Conservation (phyloP, 2,888 invertebrate species). For the Euphydryas editha region DNA sequence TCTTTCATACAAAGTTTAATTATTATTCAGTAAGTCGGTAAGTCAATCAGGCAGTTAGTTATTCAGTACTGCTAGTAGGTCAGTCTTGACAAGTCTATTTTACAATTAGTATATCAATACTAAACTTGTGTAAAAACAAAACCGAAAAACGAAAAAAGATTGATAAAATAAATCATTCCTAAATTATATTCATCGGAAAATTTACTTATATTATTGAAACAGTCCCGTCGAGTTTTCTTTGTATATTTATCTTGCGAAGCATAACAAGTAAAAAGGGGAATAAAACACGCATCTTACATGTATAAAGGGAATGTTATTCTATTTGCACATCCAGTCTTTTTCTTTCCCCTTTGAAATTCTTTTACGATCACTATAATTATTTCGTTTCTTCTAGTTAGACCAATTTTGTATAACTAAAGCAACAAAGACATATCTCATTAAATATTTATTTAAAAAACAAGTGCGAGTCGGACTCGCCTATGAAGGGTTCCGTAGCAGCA, state of each 20-base stretch:
- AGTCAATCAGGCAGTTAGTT: no score
- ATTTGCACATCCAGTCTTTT: slow-evolving; percentile 44
- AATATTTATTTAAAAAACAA: no score
- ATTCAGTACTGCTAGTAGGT: no score
- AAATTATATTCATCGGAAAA: slow-evolving; percentile 37
- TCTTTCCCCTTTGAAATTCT: slow-evolving; percentile 38
- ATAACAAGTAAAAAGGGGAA: slow-evolving; percentile 50
- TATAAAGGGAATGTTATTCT: slow-evolving; percentile 44
- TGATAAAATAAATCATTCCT: slow-evolving; percentile 21
- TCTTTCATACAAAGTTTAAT: no score
- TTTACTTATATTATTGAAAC: slow-evolving; percentile 30
- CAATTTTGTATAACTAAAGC: neutral
- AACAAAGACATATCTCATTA: no score
- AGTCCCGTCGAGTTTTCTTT: slow-evolving; percentile 44
- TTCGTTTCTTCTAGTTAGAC: neutral
- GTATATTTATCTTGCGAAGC: slow-evolving; percentile 49
- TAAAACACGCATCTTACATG: slow-evolving; percentile 41
- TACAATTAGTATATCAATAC: no score
- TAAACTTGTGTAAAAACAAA: neutral
- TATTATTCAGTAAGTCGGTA: no score
- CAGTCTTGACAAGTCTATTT: no score
- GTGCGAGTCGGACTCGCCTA: no score
- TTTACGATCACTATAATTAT: slow-evolving; percentile 10
- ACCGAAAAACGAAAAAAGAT: slow-evolving; percentile 8
- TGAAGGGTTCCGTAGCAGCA: no score